phyloP scores from a whole-genome alignment of 1,140 invertebrate genomes.

The Heterodera schachtii region DNA sequence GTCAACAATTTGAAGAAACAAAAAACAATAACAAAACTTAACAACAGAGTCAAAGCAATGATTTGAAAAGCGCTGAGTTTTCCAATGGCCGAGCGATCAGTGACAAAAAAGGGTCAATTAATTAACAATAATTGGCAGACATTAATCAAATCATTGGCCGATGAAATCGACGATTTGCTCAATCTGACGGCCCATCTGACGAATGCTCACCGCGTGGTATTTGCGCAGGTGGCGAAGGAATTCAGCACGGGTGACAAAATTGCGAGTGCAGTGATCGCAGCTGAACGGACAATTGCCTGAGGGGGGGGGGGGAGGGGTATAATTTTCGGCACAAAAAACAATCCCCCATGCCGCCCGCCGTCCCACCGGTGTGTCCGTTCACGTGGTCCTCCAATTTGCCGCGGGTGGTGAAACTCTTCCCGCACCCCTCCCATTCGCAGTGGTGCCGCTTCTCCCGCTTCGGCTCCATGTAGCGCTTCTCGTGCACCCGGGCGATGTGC shows the following conservation, averaged over 20 bases:
- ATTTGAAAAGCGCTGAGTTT: too few relatives aligned
- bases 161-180: constrained; percentile 14
- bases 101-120: too few relatives aligned
- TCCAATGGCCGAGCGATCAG: too few relatives aligned
- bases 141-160: not conserved
- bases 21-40: too few relatives aligned
- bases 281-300: constrained; percentile 37
- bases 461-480: constrained; percentile 37
- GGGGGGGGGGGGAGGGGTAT: not conserved
- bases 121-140: too few relatives aligned
- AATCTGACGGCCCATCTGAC: constrained; percentile 22
- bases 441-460: constrained; percentile 32
- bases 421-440: constrained; percentile 37
- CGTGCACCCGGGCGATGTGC: constrained; percentile 43
- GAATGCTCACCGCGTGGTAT: constrained; percentile 34
- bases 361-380: constrained; percentile 50
- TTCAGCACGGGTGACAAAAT: constrained; percentile 24
- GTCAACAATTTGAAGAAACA: too few relatives aligned
- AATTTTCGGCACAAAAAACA: constrained; percentile 21
- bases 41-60: too few relatives aligned
- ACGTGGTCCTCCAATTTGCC: constrained; percentile 49
- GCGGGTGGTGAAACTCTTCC: constrained; percentile 42
- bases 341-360: not conserved
- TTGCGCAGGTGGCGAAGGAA: constrained; percentile 37
- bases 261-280: constrained; percentile 36